Evolutionary conservation across 2,888 invertebrate species (phyloP).

Genomic region (Hemaris fuciformis): DNA sequence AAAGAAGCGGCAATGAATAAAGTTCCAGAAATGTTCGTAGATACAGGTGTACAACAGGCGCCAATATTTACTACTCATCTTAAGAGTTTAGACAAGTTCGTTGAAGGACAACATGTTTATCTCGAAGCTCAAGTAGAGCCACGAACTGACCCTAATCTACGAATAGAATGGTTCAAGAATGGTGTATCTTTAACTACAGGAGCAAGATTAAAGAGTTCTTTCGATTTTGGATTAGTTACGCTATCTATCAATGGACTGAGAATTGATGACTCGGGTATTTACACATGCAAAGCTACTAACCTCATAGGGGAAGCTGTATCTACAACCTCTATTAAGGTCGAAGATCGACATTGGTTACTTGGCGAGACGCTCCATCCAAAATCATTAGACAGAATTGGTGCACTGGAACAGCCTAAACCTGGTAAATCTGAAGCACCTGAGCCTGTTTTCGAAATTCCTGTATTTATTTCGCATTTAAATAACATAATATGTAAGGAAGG

Average conservation of each 20-base stretch:
- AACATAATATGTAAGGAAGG: conserved; percentile 94
- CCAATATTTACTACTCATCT: conserved; percentile 98
- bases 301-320: conserved; percentile 96
- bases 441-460: conserved; percentile 90
- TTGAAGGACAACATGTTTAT: conserved; percentile 93
- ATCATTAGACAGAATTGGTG: conserved; percentile 91
- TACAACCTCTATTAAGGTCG: conserved; percentile 93
- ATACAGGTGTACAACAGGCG: conserved; percentile 92
- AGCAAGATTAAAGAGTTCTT: conserved; percentile 94
- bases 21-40: conserved; percentile 93
- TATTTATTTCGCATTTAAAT: conserved; percentile 94
- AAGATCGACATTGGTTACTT: conserved; percentile 93
- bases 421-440: conserved; percentile 86
- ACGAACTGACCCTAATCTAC: conserved; percentile 91
- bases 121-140: conserved; percentile 96
- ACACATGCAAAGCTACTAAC: conserved; percentile 97
- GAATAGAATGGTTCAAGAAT: conserved; percentile 96
- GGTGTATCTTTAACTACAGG: conserved; percentile 92
- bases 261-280: conserved; percentile 96
- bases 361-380: conserved; percentile 94
- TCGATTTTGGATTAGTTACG: conserved; percentile 98
- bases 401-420: conserved; percentile 90
- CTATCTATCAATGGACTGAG: conserved; percentile 93
- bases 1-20: conserved; percentile 96
- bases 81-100: conserved; percentile 89